Conservation (phyloP, 2,113 vertebrate species). For the Cardinalis cardinalis region DNA sequence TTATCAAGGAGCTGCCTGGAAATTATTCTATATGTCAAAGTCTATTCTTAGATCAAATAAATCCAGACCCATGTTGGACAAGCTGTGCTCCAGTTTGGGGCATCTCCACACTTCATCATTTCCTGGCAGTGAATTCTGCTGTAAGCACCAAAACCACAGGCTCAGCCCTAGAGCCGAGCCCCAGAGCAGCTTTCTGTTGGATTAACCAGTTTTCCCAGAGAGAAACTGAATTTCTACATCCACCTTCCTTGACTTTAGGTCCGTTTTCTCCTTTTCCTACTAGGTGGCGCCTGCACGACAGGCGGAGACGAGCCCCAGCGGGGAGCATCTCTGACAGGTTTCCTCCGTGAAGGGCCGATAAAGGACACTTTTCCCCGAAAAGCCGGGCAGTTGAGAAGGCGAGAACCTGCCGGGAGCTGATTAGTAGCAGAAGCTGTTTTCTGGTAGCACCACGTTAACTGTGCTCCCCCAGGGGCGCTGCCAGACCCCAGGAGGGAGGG, state of each 20-base stretch:
- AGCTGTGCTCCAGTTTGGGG: neutral
- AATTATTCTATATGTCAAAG: neutral
- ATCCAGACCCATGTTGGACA: neutral
- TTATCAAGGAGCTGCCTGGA: neutral
- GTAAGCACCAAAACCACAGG: neutral
- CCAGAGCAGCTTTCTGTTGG: neutral
- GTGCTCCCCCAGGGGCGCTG: neutral
- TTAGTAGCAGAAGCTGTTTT: neutral
- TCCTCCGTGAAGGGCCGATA: neutral
- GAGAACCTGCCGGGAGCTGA: neutral
- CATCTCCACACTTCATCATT: neutral
- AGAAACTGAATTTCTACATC: neutral
- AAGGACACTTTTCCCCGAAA: constrained; percentile 20
- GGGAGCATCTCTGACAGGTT: constrained; percentile 1
- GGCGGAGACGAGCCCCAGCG: neutral
- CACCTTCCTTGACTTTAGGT: neutral
- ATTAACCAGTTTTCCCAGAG: neutral
- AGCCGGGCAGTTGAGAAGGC: neutral
- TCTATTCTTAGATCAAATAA: neutral
- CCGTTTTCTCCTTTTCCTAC: constrained; percentile 40
- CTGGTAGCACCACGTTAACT: accelerated
- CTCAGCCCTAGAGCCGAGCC: neutral
- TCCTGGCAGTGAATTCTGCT: neutral
- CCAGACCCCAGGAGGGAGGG: neutral
- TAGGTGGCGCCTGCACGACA: constrained; percentile 41